Evolutionary conservation across 2,797 vertebrate genomes (phyloP), one percentile per base, ranked within the genome.

Genomic region (Rhynchotus rufescens): DNA sequence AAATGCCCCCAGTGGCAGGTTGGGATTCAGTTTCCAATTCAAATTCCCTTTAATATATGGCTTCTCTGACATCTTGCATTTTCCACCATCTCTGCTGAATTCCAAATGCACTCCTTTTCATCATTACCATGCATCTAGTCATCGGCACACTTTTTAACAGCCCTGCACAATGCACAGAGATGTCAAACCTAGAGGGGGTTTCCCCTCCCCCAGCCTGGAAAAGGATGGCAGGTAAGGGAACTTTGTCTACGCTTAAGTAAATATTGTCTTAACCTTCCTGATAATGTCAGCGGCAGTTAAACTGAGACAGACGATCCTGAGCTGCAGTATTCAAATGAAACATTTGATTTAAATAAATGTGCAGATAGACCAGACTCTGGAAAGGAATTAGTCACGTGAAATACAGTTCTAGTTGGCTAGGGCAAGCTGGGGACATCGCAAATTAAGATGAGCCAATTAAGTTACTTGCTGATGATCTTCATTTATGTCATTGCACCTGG

Each of bases 1-100:
- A 98, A 98, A 98, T 97, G 96, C 96, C 97, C 96, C 96, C 81
- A 94, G 96, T 98, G 97, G 97, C 97, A 98, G 97, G 91, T 81
- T 95, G 92, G 96, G 96, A 98, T 97, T 97, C 61, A 56, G 96
- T 97, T 98, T 98, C 97, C 97, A 97, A 98, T 98, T 98, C 97
- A 98, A 97, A 97, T 98, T 97, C 95, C 84, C 93, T 97, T 97
- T 97, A 97, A 98, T 97, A 97, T 96, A 97, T 92, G 92, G 95
- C 97, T 98, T 95, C 92, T 93, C 96, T 97, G 97, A 98, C 97
- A 98, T 89, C 94, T 94, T 89, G 88, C 87, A 94, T 98, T 97
- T 97, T 95, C 95, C 96, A 75, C 78, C 94, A 86, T 94, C 92
- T 88, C 95, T 36, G 93, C 51, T 97, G 97, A 97, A 98, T 98